A percentile compares a stretch with the other conserved stretches of the same genome.
phyloP scores from a whole-genome alignment of 1,140 invertebrate genomes.

The Drosophila rufa region DNA sequence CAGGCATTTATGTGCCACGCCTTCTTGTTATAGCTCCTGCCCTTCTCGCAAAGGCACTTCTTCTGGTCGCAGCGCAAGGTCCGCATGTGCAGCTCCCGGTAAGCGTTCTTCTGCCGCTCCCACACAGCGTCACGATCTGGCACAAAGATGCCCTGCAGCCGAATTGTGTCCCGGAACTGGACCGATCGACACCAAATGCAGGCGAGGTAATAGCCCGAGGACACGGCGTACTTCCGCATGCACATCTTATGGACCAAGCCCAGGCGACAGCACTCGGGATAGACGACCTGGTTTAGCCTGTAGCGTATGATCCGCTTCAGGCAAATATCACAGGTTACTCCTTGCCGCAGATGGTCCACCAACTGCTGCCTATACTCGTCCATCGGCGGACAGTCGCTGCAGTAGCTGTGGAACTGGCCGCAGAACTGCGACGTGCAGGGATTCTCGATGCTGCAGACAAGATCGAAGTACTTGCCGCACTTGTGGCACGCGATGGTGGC shows the following conservation, averaged over 20 bases:
- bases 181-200: constrained; percentile 69
- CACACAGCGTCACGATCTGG: constrained; percentile 74
- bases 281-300: constrained; percentile 16
- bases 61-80: constrained; percentile 48
- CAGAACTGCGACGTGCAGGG: constrained; percentile 45
- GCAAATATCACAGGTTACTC: constrained; percentile 58
- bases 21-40: constrained; percentile 34
- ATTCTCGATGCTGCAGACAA: constrained; percentile 42
- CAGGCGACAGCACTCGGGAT: constrained; percentile 65
- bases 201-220: constrained; percentile 71
- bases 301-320: constrained; percentile 14
- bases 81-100: constrained; percentile 57
- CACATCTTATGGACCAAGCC: constrained; percentile 66
- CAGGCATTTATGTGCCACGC: constrained; percentile 39
- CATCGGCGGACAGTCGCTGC: constrained; percentile 42
- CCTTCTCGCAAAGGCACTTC: constrained; percentile 52
- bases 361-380: constrained; percentile 40
- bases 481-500: constrained; percentile 57
- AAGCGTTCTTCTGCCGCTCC: constrained; percentile 63
- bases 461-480: constrained; percentile 56
- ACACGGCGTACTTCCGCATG: constrained; percentile 60
- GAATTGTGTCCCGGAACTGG: constrained; percentile 55
- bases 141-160: constrained; percentile 65
- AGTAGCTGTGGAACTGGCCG: constrained; percentile 49
- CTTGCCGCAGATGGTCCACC: constrained; percentile 12